Conservation (phyloP, 2,113 vertebrate species). For the Poecilia latipinna region DNA sequence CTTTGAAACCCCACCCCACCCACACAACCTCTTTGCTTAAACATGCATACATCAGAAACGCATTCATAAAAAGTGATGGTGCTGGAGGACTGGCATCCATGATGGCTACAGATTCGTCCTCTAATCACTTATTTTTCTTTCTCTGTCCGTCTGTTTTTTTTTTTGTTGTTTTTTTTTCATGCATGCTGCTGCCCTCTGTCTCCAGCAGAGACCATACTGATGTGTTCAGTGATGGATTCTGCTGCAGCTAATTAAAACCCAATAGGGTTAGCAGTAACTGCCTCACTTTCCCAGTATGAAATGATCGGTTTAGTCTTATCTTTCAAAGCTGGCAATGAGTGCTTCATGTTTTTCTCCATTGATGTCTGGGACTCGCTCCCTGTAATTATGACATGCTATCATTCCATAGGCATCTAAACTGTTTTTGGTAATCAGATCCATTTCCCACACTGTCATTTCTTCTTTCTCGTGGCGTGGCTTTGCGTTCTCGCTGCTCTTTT, state of each 20-base stretch:
- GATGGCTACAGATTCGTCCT: slow-evolving; percentile 22
- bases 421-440: slow-evolving; percentile 43
- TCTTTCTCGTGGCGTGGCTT: background rate
- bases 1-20: slow-evolving; percentile 57
- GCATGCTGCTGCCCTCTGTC: slow-evolving; percentile 29
- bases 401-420: slow-evolving; percentile 32
- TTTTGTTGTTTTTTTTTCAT: background rate
- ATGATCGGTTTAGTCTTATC: slow-evolving; percentile 38
- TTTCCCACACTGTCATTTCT: slow-evolving; percentile 4
- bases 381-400: slow-evolving; percentile 53
- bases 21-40: slow-evolving; percentile 9
- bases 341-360: slow-evolving; percentile 28
- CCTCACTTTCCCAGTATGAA: slow-evolving; percentile 45
- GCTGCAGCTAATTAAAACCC: slow-evolving; percentile 61
- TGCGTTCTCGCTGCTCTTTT: slow-evolving; percentile 18
- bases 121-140: slow-evolving; percentile 18
- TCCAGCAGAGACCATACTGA: slow-evolving; percentile 57
- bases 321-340: slow-evolving; percentile 9
- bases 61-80: slow-evolving; percentile 58
- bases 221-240: slow-evolving; percentile 51
- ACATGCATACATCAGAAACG: slow-evolving; percentile 47
- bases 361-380: slow-evolving; percentile 33
- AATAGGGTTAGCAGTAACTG: slow-evolving; percentile 39
- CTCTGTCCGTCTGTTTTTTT: background rate
- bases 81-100: slow-evolving; percentile 33